phyloP scores from a whole-genome alignment of 2,113 vertebrate species.

The Macquaria australasica region DNA sequence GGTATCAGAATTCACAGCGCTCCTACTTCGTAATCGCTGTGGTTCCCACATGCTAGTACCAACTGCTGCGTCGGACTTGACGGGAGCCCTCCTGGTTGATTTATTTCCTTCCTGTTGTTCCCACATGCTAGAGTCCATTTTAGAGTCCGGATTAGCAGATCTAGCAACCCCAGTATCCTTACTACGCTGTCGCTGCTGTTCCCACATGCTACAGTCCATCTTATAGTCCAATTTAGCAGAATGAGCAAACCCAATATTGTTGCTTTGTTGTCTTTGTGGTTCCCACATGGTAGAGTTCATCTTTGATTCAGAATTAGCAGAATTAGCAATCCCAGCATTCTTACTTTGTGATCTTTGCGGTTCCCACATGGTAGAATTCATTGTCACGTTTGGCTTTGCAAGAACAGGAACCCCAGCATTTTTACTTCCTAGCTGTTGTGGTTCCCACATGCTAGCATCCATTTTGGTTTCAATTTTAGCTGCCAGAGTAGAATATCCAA shows the following conservation, averaged over 20 bases:
- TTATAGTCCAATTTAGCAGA: too few species aligned
- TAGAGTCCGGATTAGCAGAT: too few species aligned
- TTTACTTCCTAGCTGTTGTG: not conserved
- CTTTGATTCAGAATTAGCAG: too few species aligned
- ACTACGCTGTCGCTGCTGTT: not conserved
- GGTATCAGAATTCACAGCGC: not conserved
- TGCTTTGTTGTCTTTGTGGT: too few species aligned
- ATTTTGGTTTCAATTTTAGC: slow-evolving; percentile 28
- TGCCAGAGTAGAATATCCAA: not conserved
- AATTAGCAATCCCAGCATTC: too few species aligned
- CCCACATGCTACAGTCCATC: not conserved
- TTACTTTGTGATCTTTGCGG: too few species aligned
- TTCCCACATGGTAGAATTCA: too few species aligned
- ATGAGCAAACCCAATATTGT: too few species aligned
- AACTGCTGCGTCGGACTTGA: not conserved
- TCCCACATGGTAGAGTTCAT: too few species aligned
- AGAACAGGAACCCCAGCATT: not conserved
- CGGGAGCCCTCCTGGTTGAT: not conserved
- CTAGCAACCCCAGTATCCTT: too few species aligned
- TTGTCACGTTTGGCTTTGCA: too few species aligned
- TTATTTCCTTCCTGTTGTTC: slow-evolving; percentile 2
- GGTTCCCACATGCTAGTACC: slow-evolving; percentile 15
- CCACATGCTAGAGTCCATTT: not conserved
- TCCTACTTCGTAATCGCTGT: slow-evolving; percentile 32
- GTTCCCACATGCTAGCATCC: slow-evolving; percentile 29